Conservation (phyloP, 2,888 invertebrate species). For the Sarcophaga carnaria region DNA sequence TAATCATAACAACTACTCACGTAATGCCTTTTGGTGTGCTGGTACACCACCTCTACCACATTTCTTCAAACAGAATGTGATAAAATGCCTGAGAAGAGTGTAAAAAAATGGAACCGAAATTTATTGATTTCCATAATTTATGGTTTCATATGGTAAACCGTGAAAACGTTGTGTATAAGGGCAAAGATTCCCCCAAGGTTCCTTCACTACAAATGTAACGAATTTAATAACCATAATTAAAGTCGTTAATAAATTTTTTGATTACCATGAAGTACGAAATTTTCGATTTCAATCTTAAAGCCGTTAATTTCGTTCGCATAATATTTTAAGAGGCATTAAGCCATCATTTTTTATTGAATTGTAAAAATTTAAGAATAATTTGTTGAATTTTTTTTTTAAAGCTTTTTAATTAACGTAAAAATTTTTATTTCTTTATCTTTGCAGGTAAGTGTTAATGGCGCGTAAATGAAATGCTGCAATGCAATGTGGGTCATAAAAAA, state of each 20-base stretch:
- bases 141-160: background rate
- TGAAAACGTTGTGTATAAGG: background rate
- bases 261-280: background rate
- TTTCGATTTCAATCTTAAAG: background rate
- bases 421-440: background rate
- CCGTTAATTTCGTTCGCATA: no score
- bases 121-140: constrained; percentile 22
- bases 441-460: background rate
- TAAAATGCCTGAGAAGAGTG: no score
- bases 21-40: background rate
- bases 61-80: no score
- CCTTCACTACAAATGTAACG: background rate
- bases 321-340: no score
- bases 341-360: no score
- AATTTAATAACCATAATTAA: constrained; percentile 3
- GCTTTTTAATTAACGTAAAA: background rate
- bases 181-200: accelerated
- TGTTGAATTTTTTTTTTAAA: no score
- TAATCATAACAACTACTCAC: background rate
- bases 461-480: no score
- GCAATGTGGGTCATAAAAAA: no score
- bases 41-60: background rate
- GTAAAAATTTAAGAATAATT: no score
- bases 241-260: background rate
- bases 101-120: background rate